These are phyloP conservation scores for Lasioglossum lativentre DNA, from an alignment of 2,888 invertebrate species.

Conservation along the genomic window DNA sequence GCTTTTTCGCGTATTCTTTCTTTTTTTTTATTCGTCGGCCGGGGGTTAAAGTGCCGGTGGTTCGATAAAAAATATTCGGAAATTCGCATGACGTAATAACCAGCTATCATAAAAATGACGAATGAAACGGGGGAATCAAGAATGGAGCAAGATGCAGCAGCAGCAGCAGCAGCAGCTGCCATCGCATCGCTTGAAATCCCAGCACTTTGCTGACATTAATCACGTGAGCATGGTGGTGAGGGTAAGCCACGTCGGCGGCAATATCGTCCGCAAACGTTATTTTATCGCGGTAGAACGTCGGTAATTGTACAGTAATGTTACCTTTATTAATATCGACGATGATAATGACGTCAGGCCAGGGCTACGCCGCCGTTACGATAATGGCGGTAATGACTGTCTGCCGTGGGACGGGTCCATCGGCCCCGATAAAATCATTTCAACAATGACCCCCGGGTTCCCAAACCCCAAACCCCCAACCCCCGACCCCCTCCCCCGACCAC, in stretches of 20 bases:
- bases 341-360: slow-evolving; percentile 55
- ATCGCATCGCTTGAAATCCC: background rate
- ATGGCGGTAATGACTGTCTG: slow-evolving; percentile 64
- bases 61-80: background rate
- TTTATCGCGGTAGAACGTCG: slow-evolving; percentile 49
- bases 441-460: slow-evolving; percentile 48
- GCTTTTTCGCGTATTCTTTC: background rate
- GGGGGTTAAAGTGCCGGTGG: too few species aligned
- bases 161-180: background rate
- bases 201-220: slow-evolving; percentile 24
- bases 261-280: slow-evolving; percentile 58
- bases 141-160: background rate
- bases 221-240: background rate
- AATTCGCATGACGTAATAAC: background rate
- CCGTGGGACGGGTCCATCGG: slow-evolving; percentile 26
- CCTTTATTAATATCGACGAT: slow-evolving; percentile 64
- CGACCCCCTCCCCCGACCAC: background rate
- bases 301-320: slow-evolving; percentile 65
- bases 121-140: background rate
- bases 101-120: background rate
- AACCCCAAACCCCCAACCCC: too few species aligned
- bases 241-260: slow-evolving; percentile 36
- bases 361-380: slow-evolving; percentile 60
- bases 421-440: slow-evolving; percentile 62
- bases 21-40: background rate